These are phyloP conservation scores for Microtus oregoni DNA, from an alignment of 2,113 vertebrate genomes.

Conservation along the genomic window DNA sequence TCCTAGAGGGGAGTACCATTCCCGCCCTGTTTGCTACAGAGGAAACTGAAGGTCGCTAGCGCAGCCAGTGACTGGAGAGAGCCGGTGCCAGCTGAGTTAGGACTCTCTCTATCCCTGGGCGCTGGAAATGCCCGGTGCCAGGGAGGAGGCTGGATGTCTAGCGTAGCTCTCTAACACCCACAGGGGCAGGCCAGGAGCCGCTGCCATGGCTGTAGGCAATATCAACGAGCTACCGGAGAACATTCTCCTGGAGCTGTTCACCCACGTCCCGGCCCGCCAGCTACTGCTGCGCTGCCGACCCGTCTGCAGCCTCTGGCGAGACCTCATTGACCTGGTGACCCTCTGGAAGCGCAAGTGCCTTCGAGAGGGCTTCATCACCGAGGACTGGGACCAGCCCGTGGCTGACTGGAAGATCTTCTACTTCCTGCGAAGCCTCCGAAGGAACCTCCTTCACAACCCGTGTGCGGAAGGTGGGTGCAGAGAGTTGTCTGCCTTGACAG, in stretches of 20 bases:
- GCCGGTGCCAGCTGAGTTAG: background rate
- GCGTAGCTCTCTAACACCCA: background rate
- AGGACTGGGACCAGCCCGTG: conserved; percentile 71
- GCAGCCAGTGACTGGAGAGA: background rate
- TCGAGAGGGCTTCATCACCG: conserved; percentile 74
- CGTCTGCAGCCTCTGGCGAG: conserved; percentile 86
- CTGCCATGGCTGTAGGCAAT: conserved; percentile 67
- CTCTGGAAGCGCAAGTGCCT: conserved; percentile 89
- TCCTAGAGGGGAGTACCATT: background rate
- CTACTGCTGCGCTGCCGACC: conserved; percentile 82
- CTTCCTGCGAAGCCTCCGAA: conserved; percentile 80
- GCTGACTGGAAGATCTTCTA: conserved; percentile 87
- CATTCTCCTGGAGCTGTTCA: conserved; percentile 86
- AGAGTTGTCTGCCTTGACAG: rapidly evolving
- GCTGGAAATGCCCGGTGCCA: background rate
- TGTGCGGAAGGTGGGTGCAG: conserved; percentile 84
- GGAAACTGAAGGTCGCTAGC: conserved; percentile 5
- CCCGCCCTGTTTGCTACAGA: background rate
- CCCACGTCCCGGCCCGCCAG: conserved; percentile 82
- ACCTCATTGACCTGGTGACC: conserved; percentile 85
- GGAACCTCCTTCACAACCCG: conserved; percentile 87
- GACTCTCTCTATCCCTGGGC: background rate
- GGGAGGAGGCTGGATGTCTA: background rate
- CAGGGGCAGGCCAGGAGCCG: conserved; percentile 1
- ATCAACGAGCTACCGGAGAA: conserved; percentile 84